phyloP scores from a whole-genome alignment of 2,888 invertebrate genomes.

The Macaria notata region DNA sequence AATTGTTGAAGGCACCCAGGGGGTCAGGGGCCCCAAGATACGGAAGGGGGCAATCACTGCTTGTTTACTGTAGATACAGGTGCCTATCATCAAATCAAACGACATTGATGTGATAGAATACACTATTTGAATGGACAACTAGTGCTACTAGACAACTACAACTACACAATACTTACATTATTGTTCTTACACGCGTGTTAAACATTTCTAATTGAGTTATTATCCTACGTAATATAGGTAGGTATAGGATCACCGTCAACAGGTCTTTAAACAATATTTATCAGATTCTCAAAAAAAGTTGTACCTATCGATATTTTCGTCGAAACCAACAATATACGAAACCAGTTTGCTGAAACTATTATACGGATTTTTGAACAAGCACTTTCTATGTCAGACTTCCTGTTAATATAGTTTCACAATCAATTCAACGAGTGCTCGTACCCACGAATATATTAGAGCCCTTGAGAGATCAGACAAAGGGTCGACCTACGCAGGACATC shows the following conservation, averaged over 20 bases:
- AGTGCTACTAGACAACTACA: no score
- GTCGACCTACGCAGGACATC: slow-evolving; percentile 69
- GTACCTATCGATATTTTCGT: slow-evolving; percentile 1
- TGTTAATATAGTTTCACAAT: slow-evolving; percentile 15
- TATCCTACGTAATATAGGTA: no score
- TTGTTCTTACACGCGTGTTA: no score
- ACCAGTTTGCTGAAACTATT: slow-evolving; percentile 9
- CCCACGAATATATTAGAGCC: slow-evolving; percentile 17
- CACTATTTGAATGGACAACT: no score
- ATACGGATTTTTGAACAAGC: slow-evolving; percentile 4
- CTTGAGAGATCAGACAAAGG: slow-evolving; percentile 55
- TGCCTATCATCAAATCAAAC: slow-evolving; percentile 59
- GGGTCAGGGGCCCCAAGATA: slow-evolving; percentile 43
- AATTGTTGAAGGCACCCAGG: no score
- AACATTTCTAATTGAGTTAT: no score
- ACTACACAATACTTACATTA: no score
- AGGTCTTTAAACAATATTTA: no score
- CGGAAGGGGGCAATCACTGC: slow-evolving; percentile 63
- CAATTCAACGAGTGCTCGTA: slow-evolving; percentile 11
- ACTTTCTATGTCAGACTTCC: slow-evolving; percentile 21
- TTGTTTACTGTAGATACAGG: slow-evolving; percentile 52
- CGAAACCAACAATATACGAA: slow-evolving; percentile 4
- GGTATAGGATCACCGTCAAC: no score
- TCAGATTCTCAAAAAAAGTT: no score
- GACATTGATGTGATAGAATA: slow-evolving; percentile 37